Percentiles rank a stretch among this genome's conserved stretches.
phyloP scores from a whole-genome alignment of 2,888 invertebrate species.

The Prosapia bicincta region DNA sequence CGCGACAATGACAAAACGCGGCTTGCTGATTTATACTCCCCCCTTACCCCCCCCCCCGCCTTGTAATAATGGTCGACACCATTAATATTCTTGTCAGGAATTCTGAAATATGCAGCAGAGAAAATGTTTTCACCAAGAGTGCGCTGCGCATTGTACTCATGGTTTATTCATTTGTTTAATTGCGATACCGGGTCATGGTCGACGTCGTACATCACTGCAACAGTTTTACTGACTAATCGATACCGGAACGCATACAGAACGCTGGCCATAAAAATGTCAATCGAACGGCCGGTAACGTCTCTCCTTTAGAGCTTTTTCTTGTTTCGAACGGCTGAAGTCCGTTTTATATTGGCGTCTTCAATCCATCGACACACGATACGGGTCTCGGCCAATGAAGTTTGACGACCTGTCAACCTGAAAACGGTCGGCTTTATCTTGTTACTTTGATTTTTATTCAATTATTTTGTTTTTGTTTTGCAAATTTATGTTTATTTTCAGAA shows the following conservation, averaged over 20 bases:
- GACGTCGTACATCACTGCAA: neutral
- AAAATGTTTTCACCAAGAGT: neutral
- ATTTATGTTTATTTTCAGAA: too few relatives aligned
- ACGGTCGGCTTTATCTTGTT: too few relatives aligned
- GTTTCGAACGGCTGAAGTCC: neutral
- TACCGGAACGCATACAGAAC: neutral
- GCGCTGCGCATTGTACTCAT: neutral
- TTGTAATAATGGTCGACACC: slow-evolving; percentile 9
- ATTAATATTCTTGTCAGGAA: slow-evolving; percentile 22
- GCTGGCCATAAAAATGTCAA: neutral
- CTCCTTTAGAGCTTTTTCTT: neutral
- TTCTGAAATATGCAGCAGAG: slow-evolving; percentile 19
- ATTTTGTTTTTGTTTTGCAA: too few relatives aligned
- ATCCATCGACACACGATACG: neutral
- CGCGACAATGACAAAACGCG: neutral
- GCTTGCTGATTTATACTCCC: neutral
- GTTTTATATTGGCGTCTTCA: neutral
- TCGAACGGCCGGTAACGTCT: neutral
- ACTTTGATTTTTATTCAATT: too few relatives aligned
- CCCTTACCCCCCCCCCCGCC: neutral
- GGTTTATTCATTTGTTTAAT: neutral
- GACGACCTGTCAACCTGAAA: too few relatives aligned
- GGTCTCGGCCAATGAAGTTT: too few relatives aligned
- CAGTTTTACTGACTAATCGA: neutral
- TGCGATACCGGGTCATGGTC: neutral